Base-by-base conservation (phyloP, 2,888 invertebrate species). In the Meandrusa payeni region DNA sequence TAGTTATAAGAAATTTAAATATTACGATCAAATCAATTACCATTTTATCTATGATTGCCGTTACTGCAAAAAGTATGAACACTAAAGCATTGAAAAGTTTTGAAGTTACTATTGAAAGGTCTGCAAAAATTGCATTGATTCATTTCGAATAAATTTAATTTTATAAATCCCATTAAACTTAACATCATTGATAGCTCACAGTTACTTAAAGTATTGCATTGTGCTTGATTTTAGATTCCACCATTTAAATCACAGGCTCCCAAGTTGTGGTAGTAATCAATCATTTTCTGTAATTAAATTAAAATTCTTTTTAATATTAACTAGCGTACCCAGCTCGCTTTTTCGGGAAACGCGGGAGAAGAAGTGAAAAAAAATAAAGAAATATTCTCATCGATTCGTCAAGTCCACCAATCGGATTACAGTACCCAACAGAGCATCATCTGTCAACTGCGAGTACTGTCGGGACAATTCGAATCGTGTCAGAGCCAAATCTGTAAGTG, bases 401-500 rank as follows among this genome's bases (percentile, higher is more conserved):
- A 22, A n/a, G 19, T 32, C 15, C 23, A 17, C 17, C 23, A 32
- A 40, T 40, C 9, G 38, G 13, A 43, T 41, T 40, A 43, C 9
- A 19, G 13, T 36, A 41, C 47, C 41, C 28, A 37, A 41, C 36
- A 45, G 15, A 36, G 41, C 51, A 47, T 55, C 53, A 57, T 44
- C 57, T 59, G 57, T 55, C 58, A 61, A 51, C 48, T 46, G 36
- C 46, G 38, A 33, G 19, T 44, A 46, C 20, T 40, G 37, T 31
- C 31, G 42, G 10, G 36, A 50, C 54, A 53, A 54, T 57, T 53
- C 48, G 28, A 17, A 34, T 23, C 23, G 36, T 12, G 41, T 55
- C 46, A 34, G 50, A 48, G 39, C 40, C 48, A 50, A 55, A 41
- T 48, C 46, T 52, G 61, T 70, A 67, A 72, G 65, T 79, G 77